Conservation (phyloP, 2,113 vertebrate species). For the Diadophis punctatus region DNA sequence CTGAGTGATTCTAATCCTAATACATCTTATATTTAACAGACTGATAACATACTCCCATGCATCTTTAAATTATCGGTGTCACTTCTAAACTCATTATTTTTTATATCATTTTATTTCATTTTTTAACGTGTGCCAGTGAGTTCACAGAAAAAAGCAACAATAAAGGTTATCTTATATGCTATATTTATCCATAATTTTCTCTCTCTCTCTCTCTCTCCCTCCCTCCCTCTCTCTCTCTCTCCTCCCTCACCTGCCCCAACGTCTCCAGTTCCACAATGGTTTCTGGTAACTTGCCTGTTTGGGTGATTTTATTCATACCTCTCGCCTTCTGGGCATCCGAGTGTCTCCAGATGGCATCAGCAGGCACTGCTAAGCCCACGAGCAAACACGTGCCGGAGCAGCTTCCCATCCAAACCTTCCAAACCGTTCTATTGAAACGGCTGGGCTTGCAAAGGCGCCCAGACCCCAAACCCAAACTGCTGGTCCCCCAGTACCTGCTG, state of each 20-base stretch:
- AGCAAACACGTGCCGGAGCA: constrained; percentile 44
- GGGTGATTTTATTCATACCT: constrained; percentile 78
- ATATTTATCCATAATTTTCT: background rate
- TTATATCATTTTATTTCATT: too few species aligned
- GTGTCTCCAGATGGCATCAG: constrained; percentile 44
- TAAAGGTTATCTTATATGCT: background rate
- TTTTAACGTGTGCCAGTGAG: background rate
- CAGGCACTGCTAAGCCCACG: background rate
- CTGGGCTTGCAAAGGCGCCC: constrained; percentile 70
- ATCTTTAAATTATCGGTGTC: too few species aligned
- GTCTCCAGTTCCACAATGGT: constrained; percentile 76
- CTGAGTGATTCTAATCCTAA: too few species aligned
- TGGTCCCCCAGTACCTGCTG: constrained; percentile 72
- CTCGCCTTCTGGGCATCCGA: constrained; percentile 71
- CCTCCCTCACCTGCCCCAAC: background rate
- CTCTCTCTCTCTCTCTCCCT: background rate
- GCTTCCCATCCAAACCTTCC: constrained; percentile 64
- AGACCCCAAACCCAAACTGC: constrained; percentile 62
- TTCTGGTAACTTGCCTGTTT: constrained; percentile 78
- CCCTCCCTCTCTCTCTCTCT: background rate
- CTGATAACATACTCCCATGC: too few species aligned
- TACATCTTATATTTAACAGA: too few species aligned
- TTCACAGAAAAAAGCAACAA: background rate
- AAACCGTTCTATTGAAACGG: constrained; percentile 53
- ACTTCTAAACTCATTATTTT: too few species aligned